A percentile compares a stretch with the other conserved stretches of the same genome.
Conservation (phyloP, 1,140 invertebrate genomes). For the Asobara japonica region DNA sequence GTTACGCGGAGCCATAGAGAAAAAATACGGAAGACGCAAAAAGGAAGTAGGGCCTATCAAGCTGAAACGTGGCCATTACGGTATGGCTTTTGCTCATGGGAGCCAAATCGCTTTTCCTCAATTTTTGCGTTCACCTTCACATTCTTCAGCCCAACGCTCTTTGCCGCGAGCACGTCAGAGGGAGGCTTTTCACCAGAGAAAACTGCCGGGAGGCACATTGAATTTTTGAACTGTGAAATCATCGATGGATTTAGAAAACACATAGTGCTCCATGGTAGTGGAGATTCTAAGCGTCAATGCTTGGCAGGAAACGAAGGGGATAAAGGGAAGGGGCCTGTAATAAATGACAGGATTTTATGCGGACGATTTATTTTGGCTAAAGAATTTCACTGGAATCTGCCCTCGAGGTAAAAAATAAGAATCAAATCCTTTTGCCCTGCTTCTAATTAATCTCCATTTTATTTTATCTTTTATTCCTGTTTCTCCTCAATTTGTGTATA, state of each 20-base stretch:
- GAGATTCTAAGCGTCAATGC: background rate
- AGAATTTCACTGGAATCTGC: background rate
- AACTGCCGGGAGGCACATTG: slow-evolving; percentile 20
- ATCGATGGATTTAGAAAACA: slow-evolving; percentile 17
- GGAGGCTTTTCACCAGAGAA: background rate
- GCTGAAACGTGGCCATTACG: slow-evolving; percentile 17
- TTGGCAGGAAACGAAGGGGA: background rate
- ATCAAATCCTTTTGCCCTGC: background rate
- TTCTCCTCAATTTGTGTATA: background rate
- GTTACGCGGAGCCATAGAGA: background rate
- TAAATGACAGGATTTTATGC: slow-evolving; percentile 40
- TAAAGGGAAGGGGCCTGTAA: slow-evolving; percentile 26
- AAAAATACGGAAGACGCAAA: background rate
- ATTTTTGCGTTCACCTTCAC: slow-evolving; percentile 1
- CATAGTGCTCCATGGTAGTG: background rate
- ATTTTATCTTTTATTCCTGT: background rate
- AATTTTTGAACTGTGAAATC: slow-evolving; percentile 32
- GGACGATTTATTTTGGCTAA: slow-evolving; percentile 29
- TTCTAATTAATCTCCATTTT: background rate
- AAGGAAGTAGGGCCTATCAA: background rate
- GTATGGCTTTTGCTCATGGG: slow-evolving; percentile 1
- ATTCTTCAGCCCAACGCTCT: background rate
- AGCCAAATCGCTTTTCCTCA: slow-evolving; percentile 5
- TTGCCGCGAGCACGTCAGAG: background rate
- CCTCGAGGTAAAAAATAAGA: background rate